Base-by-base conservation (phyloP, 2,113 vertebrate species). In the Ciconia boyciana region DNA sequence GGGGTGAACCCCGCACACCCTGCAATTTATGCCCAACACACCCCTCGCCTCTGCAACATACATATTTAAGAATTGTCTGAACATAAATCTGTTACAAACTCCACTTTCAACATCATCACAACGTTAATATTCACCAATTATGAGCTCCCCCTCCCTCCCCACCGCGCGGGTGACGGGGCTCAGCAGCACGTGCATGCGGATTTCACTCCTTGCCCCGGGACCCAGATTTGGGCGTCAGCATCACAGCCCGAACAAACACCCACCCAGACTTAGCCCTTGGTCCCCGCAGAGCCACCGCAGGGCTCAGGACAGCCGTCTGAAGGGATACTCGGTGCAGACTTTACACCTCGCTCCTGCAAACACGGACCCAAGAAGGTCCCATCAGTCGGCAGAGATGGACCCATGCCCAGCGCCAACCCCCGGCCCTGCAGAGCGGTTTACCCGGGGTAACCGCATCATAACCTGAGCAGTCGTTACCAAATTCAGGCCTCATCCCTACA, bases 381-480 rank as follows among this genome's bases (percentile, higher is more conserved):
- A 14, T 2, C 4, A 6, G 29, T 6, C 0, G 3, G 36, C 25
- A 26, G 8, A 31, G 10, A 12, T 0, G 21, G 26, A 43, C 20
- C 24, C 60, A 14, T 5, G 31, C 8, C 66, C 58, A 21, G 36
- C 1, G 3, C 22, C 90, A 41, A 54, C 24, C 46, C 68, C 55
- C 1, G 12, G 19, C 71, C 29, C 72, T 7, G 68, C 31, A 7
- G 81, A n/a, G 48, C 1, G 3, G 17, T 19, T n/a, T 32, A 28
- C 8, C 20, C 0, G 9, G 46, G 29, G 14, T n/a, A 31, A 29
- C 31, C 4, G 1, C 48, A 16, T 2, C 26, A 6, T 11, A 44
- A 3, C 46, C 65, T 4, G 1, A 22, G 32, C 0, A 1, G 6
- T 1, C 21, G 7, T 19, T 9, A 25, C 46, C 16, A 5, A 0